Conservation (phyloP, 1,140 invertebrate species). For the Mesaphorura yosii region DNA sequence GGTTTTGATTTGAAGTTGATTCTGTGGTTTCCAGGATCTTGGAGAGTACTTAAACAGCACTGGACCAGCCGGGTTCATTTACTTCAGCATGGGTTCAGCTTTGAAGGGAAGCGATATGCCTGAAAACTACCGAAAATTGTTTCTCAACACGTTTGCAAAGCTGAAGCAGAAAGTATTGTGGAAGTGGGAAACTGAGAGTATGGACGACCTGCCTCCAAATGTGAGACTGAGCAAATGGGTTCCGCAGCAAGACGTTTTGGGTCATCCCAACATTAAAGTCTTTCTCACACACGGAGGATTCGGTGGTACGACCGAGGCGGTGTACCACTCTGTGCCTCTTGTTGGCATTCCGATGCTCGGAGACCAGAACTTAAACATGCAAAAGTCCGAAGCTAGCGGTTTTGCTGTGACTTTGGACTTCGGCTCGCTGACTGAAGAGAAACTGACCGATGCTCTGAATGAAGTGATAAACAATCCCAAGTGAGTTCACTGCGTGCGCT, state of each 20-base stretch:
- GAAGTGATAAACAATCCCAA: conserved; percentile 8
- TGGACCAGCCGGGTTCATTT: conserved; percentile 42
- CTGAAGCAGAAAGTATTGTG: no score
- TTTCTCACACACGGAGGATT: conserved; percentile 40
- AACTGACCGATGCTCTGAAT: conserved; percentile 28
- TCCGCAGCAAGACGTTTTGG: conserved; percentile 45
- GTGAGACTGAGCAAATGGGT: conserved; percentile 53
- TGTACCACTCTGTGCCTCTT: conserved; percentile 37
- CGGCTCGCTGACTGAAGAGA: conserved; percentile 21
- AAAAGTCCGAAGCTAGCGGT: conserved; percentile 23
- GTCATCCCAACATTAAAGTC: conserved; percentile 38
- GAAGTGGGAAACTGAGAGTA: neutral
- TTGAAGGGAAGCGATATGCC: conserved; percentile 43
- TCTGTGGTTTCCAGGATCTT: neutral
- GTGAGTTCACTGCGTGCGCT: neutral
- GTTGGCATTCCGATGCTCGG: conserved; percentile 31
- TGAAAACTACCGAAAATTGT: conserved; percentile 28
- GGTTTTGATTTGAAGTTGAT: neutral
- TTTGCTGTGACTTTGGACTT: conserved; percentile 31
- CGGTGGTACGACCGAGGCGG: conserved; percentile 34
- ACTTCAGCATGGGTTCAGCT: conserved; percentile 49
- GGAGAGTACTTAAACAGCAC: neutral
- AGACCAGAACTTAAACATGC: conserved; percentile 32
- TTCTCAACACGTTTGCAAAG: conserved; percentile 34
- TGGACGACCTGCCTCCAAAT: conserved; percentile 39